Evolutionary conservation across 2,888 invertebrate species (phyloP), one percentile per base, ranked within the genome.

Genomic region (Heliconius cydno): DNA sequence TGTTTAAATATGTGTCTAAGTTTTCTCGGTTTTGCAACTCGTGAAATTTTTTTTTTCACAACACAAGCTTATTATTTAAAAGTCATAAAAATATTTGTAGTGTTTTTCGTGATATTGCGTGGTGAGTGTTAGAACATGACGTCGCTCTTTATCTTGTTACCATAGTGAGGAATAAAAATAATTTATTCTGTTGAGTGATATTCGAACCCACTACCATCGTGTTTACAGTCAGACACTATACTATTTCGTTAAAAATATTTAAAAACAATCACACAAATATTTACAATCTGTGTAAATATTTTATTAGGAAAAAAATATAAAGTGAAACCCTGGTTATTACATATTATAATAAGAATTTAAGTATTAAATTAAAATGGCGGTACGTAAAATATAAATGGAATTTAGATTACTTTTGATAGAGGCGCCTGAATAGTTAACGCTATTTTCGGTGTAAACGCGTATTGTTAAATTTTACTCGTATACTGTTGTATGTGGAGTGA

Each of bases 321-420:
- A 30, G 5, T 30, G 19, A 66, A 30, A 66, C 28, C 28, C 28
- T 7, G 9, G n/a, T 2, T 38, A 68, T 12, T 38, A 38, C 5
- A 38, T 68, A 68, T 34, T 68, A 41, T 41, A 34, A 34, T 67
- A 68, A 41, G n/a, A n/a, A n/a, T 74, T 38, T 63, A 60, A 25
- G 3, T n/a, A 63, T 25, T 46, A 28, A 1, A 12, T n/a, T 22
- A 3, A 65, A 41, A 63, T 74, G 38, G n/a, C 57, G 13, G 74
- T 34, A 63, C 25, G 12, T 65, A 65, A 75, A 65, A 75, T 65
- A 10, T 75, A 65, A 65, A 75, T 75, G 74, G 74, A 75, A 75
- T 75, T 75, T 75, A 65, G 41, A 75, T 75, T 75, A 65, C 65
- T 65, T 75, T 65, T 75, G 74, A 65, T 72, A 57, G 28, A 34